Base-by-base conservation (phyloP, 2,113 vertebrate genomes). In the Xenopus tropicalis region DNA sequence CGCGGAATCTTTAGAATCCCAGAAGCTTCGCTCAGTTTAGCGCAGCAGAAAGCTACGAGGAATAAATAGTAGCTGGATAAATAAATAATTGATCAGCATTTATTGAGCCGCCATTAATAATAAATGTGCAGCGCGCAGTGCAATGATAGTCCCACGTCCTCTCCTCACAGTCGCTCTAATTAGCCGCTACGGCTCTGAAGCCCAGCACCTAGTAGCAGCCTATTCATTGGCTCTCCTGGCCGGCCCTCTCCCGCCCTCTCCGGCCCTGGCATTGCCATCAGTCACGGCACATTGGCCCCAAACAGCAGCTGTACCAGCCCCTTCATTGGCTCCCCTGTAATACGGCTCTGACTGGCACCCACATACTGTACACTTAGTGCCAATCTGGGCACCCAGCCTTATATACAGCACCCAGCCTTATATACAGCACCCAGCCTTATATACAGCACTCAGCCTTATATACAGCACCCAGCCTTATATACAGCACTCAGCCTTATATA, bases 101-200 rank as follows among this genome's bases (percentile, higher is more conserved):
- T 76, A 76, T 76, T 76, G 73, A 76, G 63, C 73, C 69, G 24
- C 58, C 29, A 64, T 76, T 76, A 76, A 69, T 76, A 76, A 76
- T 69, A 62, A 61, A 76, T 69, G 66, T 37, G 43, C n/a, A 61
- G 69, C 63, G 66, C 37, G 43, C 24, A 3, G 25, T 23, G 72
- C 57, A 54, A 62, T 56, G 73, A 69, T 69, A 69, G 65, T 68
- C 72, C 61, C 58, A 23, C 58, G 3, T 69, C 17, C 29, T 23
- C 48, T 54, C 24, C 73, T 17, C 22, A 46, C 59, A 63, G 59
- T 23, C 59, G n/a, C 37, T 52, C 73, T 76, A 59, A 63, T 76
- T 76, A 76, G 66, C 17, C 69, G n/a, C 20, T 44, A 56, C 29
- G 24, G 17, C 59, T 76, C 66, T 63, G 17, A 63, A 44, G 23